phyloP scores from a whole-genome alignment of 2,797 vertebrate species.

The Pangasius macronema region DNA sequence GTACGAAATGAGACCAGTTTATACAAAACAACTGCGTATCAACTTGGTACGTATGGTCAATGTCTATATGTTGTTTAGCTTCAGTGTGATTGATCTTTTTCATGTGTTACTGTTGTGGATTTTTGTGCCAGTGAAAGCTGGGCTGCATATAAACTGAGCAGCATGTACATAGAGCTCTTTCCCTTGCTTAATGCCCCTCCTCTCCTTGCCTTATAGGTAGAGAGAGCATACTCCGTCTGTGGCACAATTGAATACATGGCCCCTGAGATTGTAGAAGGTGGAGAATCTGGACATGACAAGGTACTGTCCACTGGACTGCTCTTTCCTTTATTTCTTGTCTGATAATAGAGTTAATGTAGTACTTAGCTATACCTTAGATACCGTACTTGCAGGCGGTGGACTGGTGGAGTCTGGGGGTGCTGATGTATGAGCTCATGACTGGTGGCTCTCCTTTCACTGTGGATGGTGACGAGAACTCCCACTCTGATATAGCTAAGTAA shows the following conservation, averaged over 20 bases:
- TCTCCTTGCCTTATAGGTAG: constrained; percentile 72
- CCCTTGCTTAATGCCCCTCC: not conserved
- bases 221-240: constrained; percentile 95
- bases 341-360: not conserved
- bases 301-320: constrained; percentile 67
- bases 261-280: constrained; percentile 95
- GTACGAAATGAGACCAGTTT: too few species aligned
- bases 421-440: constrained; percentile 96
- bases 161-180: constrained; percentile 3
- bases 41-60: too few species aligned
- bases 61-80: too few species aligned
- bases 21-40: too few species aligned
- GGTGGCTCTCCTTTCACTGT: constrained; percentile 98
- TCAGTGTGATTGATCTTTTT: not conserved
- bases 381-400: constrained; percentile 86
- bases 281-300: constrained; percentile 95
- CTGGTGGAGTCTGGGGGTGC: constrained; percentile 98
- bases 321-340: not conserved
- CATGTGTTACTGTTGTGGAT: not conserved
- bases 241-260: constrained; percentile 99
- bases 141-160: constrained; percentile 7
- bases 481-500: constrained; percentile 96
- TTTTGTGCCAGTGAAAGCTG: not conserved
- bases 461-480: constrained; percentile 95
- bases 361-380: not conserved